phyloP scores from a whole-genome alignment of 2,888 invertebrate genomes.

The Oligia strigilis region DNA sequence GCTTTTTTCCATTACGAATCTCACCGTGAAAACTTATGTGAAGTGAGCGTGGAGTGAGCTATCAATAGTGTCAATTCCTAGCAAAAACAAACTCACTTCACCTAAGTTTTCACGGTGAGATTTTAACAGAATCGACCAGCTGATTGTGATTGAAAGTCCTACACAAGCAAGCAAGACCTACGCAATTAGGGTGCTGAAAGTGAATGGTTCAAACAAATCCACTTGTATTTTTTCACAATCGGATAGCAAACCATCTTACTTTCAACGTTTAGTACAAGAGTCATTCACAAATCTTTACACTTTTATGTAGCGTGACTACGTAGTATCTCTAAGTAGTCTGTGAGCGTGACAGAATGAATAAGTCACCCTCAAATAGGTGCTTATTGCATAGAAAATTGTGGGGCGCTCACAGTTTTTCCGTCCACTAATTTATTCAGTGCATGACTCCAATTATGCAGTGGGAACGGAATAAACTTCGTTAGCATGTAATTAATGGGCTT shows the following conservation, averaged over 20 bases:
- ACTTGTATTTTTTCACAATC: neutral
- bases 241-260: no score
- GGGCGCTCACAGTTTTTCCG: slow-evolving; percentile 47
- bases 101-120: no score
- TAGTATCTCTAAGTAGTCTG: no score
- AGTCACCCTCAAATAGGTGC: slow-evolving; percentile 13
- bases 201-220: neutral
- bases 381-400: slow-evolving; percentile 40
- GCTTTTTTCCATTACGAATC: neutral
- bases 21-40: no score
- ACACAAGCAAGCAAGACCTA: no score
- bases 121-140: no score
- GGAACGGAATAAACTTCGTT: slow-evolving; percentile 84
- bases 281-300: neutral
- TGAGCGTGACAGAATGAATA: slow-evolving; percentile 18
- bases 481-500: slow-evolving; percentile 83
- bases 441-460: slow-evolving; percentile 83
- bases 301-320: neutral
- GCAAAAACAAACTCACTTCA: no score
- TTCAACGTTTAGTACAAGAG: neutral
- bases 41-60: no score
- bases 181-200: neutral
- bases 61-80: no score
- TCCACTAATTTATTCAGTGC: slow-evolving; percentile 82
- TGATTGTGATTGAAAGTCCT: neutral